Base-by-base conservation (phyloP, 1,140 invertebrate species). In the Drosophila trapezifrons region DNA sequence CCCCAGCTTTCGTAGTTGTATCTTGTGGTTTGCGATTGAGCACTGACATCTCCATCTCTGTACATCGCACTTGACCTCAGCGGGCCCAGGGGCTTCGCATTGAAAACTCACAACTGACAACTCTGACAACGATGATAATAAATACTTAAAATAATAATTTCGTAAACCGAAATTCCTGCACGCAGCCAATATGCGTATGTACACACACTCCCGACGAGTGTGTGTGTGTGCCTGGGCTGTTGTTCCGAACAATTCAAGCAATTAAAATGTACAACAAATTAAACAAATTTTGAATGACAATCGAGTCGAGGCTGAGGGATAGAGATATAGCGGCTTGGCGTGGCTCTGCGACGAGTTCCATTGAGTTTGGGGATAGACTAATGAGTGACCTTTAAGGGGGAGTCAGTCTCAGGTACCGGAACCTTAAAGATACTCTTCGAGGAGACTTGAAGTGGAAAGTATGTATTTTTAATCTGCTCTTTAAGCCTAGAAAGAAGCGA, bases 191-290 rank as follows among this genome's bases (percentile, higher is more conserved):
- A 38, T 66, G 57, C 38, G 49, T 69, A 47, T 43, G 32, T 42
- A 51, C 47, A 66, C 58, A 62, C 65, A 62, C 32, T 46, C 56
- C n/a, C 46, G 9, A 76, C 29, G 35, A 67, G 59, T 72, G 46
- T 43, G 55, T 72, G 46, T 43, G 55, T 37, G 20, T 51, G 57
- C 10, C 22, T 22, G 9, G 9, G 9, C 29, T 57, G 52, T 60
- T 70, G 51, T 51, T 60, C 27, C 29, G 29, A 72, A 65, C 71
- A 76, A 75, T 75, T 56, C 54, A 75, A 87, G 75, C 79, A 87
- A 86, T 86, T 86, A 74, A 86, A 82, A 87, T 87, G 78, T 85
- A 65, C 82, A 65, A 76, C 65, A 81, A 78, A 82, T 82, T 82
- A 78, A 82, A 82, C 57, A 81, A 81, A 51, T 66, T 71, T 77